phyloP scores from a whole-genome alignment of 35 echinoderm and acorn worm genomes.

The Patiria miniata region DNA sequence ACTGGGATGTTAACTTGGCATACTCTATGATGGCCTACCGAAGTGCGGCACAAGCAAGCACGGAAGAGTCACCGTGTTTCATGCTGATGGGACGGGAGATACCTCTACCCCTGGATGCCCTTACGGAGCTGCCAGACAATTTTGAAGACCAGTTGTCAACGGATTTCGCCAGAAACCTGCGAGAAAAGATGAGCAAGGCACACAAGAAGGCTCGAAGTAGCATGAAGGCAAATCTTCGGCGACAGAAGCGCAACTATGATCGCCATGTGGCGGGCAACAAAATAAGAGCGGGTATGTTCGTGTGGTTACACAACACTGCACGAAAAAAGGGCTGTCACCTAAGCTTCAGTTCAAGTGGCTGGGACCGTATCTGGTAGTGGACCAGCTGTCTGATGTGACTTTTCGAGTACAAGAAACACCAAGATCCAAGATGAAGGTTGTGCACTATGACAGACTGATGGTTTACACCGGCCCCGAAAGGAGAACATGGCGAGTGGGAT shows the following conservation, averaged over 20 bases:
- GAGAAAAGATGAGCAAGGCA: not conserved
- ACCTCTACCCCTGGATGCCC: not conserved
- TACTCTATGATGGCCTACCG: not conserved
- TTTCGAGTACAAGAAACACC: not conserved
- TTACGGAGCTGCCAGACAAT: not conserved
- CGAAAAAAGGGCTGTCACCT: not conserved
- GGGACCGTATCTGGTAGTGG: not conserved
- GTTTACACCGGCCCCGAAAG: too few relatives aligned
- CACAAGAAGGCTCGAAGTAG: not conserved
- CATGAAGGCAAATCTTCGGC: not conserved
- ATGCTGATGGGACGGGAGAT: too few relatives aligned
- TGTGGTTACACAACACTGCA: not conserved
- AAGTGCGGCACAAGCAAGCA: slow-evolving; percentile 20
- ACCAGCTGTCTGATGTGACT: not conserved
- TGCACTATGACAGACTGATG: too few relatives aligned
- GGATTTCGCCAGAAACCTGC: not conserved
- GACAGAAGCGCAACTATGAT: too few relatives aligned
- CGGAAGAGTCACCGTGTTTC: not conserved
- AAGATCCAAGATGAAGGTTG: too few relatives aligned
- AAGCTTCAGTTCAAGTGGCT: not conserved
- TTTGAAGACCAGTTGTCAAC: not conserved
- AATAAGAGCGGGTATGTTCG: not conserved
- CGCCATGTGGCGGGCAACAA: not conserved
- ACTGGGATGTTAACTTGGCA: slow-evolving; percentile 42
- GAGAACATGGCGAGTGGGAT: too few relatives aligned